These are phyloP conservation scores for Climacteris rufus DNA, from an alignment of 2,113 vertebrate genomes.

Conservation along the genomic window DNA sequence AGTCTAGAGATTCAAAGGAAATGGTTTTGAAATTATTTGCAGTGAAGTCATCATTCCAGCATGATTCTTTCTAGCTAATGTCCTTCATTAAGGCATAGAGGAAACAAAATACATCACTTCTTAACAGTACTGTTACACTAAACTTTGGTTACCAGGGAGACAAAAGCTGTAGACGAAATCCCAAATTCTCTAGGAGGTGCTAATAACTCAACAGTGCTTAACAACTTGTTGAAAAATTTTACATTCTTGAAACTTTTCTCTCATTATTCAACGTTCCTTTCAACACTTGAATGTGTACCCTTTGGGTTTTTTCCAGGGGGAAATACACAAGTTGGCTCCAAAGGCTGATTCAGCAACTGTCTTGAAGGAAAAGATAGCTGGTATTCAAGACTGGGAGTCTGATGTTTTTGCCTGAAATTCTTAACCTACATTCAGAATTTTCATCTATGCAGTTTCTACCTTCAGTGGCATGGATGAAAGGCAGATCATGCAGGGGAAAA, in stretches of 20 bases:
- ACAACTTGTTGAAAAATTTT: slow-evolving; percentile 48
- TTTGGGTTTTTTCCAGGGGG: not conserved
- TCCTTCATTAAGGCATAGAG: not conserved
- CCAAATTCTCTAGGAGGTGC: slow-evolving; percentile 45
- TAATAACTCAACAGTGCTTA: slow-evolving; percentile 55
- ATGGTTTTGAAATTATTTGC: slow-evolving; percentile 42
- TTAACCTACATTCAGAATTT: not conserved
- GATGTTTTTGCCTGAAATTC: not conserved
- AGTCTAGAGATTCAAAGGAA: slow-evolving; percentile 35
- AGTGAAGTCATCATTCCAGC: not conserved
- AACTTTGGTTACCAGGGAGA: slow-evolving; percentile 47
- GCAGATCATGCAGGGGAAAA: not conserved
- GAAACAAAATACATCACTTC: slow-evolving; percentile 11
- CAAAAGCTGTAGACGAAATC: slow-evolving; percentile 43
- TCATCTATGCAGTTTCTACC: not conserved
- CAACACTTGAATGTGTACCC: not conserved
- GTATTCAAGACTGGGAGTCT: not conserved
- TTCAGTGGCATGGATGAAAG: not conserved
- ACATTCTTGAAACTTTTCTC: slow-evolving; percentile 12
- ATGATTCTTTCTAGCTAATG: slow-evolving; percentile 16
- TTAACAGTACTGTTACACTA: slow-evolving; percentile 2
- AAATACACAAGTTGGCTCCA: not conserved
- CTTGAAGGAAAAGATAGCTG: not conserved
- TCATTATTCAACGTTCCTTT: not conserved
- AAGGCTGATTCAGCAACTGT: not conserved